Conservation (phyloP, 1,140 invertebrate species). For the Pectinophora gossypiella region DNA sequence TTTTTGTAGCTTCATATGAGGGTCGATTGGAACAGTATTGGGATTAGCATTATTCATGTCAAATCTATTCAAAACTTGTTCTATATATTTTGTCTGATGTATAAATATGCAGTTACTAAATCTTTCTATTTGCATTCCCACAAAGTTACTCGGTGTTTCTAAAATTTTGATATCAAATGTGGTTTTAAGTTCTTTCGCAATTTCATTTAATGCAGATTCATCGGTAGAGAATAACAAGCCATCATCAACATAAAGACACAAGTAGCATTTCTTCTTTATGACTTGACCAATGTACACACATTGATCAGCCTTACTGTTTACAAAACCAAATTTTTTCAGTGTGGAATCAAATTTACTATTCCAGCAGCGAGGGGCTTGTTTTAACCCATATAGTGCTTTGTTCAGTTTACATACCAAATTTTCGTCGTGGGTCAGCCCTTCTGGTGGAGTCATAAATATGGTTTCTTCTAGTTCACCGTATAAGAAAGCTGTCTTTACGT, state of each 20-base stretch:
- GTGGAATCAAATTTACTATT: constrained; percentile 1
- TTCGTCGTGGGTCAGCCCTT: no score
- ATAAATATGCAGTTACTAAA: constrained; percentile 17
- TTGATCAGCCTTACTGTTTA: not conserved
- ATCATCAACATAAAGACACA: constrained; percentile 7
- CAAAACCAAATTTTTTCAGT: constrained; percentile 5
- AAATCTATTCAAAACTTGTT: constrained; percentile 24
- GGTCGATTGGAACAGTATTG: constrained; percentile 19
- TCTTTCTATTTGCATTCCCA: constrained; percentile 27
- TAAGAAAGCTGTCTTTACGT: no score
- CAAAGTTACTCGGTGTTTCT: constrained; percentile 21
- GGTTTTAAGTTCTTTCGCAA: no score
- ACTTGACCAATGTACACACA: constrained; percentile 1
- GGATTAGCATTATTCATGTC: constrained; percentile 24
- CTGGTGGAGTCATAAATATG: no score
- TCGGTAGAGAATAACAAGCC: not conserved
- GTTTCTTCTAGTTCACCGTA: no score
- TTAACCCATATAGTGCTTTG: constrained; percentile 1
- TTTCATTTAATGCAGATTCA: not conserved
- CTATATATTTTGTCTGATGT: constrained; percentile 27
- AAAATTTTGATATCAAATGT: not conserved
- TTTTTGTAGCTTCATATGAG: constrained; percentile 16
- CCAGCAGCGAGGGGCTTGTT: not conserved
- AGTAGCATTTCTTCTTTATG: not conserved
- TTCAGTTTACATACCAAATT: constrained; percentile 4